phyloP scores from a whole-genome alignment of 2,113 vertebrate genomes.

The Xenus cinereus region DNA sequence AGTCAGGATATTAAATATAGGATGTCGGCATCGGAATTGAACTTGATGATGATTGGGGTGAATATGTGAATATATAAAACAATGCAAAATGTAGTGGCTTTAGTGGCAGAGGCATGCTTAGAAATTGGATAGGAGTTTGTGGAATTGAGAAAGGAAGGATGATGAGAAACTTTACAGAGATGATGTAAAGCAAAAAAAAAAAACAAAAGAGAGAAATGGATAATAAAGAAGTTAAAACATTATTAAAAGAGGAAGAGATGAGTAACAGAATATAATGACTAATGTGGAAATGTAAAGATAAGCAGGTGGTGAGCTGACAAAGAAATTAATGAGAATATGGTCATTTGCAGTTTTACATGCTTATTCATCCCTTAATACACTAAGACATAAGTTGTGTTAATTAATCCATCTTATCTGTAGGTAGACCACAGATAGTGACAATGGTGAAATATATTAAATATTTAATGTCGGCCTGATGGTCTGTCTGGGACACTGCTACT shows the following conservation, averaged over 20 bases:
- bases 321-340: neutral
- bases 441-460: neutral
- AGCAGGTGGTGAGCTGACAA: conserved; percentile 9
- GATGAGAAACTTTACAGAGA: neutral
- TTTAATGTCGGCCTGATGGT: neutral
- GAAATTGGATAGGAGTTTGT: neutral
- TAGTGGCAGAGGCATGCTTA: neutral
- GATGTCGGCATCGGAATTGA: neutral
- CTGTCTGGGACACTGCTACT: neutral
- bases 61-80: neutral
- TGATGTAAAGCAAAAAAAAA: neutral
- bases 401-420: neutral
- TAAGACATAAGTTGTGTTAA: neutral
- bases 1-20: neutral
- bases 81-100: neutral
- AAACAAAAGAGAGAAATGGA: neutral
- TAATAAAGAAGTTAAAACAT: neutral
- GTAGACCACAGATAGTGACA: neutral
- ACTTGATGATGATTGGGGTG: neutral
- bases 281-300: neutral
- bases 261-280: neutral
- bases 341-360: neutral
- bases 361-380: neutral
- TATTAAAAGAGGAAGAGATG: neutral
- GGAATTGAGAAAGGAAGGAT: neutral